Base-by-base conservation (phyloP, 2,888 invertebrate genomes). In the Peribatodes rhomboidaria region DNA sequence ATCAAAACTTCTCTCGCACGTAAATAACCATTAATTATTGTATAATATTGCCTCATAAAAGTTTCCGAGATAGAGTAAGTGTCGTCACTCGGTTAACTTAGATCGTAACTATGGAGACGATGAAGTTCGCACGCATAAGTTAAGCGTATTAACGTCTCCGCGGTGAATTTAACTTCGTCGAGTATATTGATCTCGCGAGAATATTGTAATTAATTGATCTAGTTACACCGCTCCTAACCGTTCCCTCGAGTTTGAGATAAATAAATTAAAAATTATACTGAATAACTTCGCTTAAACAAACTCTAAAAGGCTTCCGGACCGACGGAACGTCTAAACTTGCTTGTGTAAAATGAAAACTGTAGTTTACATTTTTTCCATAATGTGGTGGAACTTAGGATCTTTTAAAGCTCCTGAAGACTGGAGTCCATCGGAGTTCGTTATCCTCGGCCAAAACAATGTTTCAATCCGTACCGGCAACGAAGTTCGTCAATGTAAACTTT, bases 71-170 rank as follows among this genome's bases (percentile, higher is more conserved):
- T 80, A 77, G 75, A 76, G 76, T 75, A 80, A 82, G 78, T 79
- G 80, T 81, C 78, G 77, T 80, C 83, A 80, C 79, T 83, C 71
- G 79, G 79, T 83, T 84, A 87, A 87, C 84, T 88, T 84, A 69
- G 79, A 78, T 82, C 82, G 77, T 84, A 87, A 87, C 86, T 85
- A 83, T 80, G 74, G 69, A 73, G 75, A 85, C 86, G 81, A 83
- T 83, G 69, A 87, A 86, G 81, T 88, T 88, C 76, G 79, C 81
- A 86, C 84, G 84, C 86, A 83, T 86, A 86, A 87, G 84, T 89
- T 88, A 85, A 86, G 83, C 83, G 77, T 84, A 89, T 88, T 86
- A 88, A 87, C 84, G 82, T 84, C 85, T 82, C 82, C 83, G 79
- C 77, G 78, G 78, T 79, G 80, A 82, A 78, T 82, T 81, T 79